Base-by-base conservation (phyloP, 1,140 invertebrate species). In the Aphidius ervi region DNA sequence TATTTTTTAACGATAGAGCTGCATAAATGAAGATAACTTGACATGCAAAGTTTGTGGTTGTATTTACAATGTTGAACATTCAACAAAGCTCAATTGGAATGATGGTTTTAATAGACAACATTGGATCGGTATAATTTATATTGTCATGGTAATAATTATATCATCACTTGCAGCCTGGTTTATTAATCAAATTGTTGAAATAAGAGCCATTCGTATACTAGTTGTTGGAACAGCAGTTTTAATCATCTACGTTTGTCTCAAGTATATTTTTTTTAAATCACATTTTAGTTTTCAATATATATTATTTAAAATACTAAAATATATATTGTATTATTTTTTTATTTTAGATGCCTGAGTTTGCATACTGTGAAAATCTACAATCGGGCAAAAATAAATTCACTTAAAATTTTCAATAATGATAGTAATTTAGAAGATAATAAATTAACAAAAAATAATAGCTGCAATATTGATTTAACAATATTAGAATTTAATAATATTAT, bases 331-430 rank as follows among this genome's bases (percentile, higher is more conserved):
- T 31, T 31, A 59, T 62, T 65, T 58, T 70, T 68, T 62, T 56
- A n/a, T 54, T 70, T 74, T 66, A 89, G 87, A 77, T 92, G 91
- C 74, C 81, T 95, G 46, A 90, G 92, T 55, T 85, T 92, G 68
- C 93, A 92, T 71, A 92, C 92, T 2, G 86, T 93, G 8, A 86
- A 88, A 46, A 92, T 92, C 9, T 94, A 93, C 79, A 91, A 94
- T 68, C 84, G 92, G 42, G 91, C 92, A 59, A 93, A 93, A 78
- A 91, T 94, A 9, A 93, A 90, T 7, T 90, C 91, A 1, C 82
- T 94, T n/a, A 90, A 88, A 67, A 94, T 95, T 66, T 82, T 91
- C 20, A 81, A 68, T 57, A 68, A 70, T 53, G 71, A 71, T 46
- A 46, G 37, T 23, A 54, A 64, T 59, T 39, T 5, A 75, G 64